These are phyloP conservation scores for Stegodyphus mimosarum DNA, from an alignment of 1,140 invertebrate species.

Conservation along the genomic window DNA sequence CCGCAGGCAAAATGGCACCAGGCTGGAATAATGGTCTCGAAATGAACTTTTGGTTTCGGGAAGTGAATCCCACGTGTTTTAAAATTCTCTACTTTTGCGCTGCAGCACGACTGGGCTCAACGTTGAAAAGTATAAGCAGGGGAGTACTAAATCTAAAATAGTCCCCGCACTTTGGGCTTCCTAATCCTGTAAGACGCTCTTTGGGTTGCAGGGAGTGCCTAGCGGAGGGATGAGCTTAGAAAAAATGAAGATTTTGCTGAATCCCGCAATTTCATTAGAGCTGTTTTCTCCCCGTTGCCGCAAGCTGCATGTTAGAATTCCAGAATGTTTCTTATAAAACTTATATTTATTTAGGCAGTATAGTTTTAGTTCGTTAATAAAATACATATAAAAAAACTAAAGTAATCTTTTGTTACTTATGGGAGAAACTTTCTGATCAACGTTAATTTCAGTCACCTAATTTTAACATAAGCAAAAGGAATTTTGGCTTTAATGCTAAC, in stretches of 20 bases:
- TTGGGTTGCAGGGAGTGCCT: conserved; percentile 13
- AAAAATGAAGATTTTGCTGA: conserved; percentile 53
- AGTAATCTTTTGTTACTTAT: no score
- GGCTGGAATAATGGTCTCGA: conserved; percentile 37
- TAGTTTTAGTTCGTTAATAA: background rate
- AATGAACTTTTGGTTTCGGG: conserved; percentile 52
- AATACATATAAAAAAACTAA: background rate
- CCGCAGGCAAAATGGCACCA: conserved; percentile 18
- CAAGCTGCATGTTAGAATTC: background rate
- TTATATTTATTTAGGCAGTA: conserved; percentile 43
- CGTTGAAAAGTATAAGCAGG: conserved; percentile 45
- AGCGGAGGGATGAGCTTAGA: background rate
- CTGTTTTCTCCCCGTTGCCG: conserved; percentile 2
- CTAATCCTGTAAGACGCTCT: conserved; percentile 37
- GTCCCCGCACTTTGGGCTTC: conserved; percentile 41
- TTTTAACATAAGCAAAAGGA: no score
- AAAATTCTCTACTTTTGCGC: conserved; percentile 19
- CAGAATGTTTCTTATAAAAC: conserved; percentile 47
- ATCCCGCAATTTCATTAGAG: conserved; percentile 57
- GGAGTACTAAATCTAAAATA: conserved; percentile 60
- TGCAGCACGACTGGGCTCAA: background rate
- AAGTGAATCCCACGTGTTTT: conserved; percentile 52
- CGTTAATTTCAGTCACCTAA: no score
- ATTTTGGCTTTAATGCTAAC: no score
- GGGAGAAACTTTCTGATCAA: no score